Evolutionary conservation across 2,888 invertebrate species (phyloP), one percentile per base, ranked within the genome.

Genomic region (Athalia rosae): DNA sequence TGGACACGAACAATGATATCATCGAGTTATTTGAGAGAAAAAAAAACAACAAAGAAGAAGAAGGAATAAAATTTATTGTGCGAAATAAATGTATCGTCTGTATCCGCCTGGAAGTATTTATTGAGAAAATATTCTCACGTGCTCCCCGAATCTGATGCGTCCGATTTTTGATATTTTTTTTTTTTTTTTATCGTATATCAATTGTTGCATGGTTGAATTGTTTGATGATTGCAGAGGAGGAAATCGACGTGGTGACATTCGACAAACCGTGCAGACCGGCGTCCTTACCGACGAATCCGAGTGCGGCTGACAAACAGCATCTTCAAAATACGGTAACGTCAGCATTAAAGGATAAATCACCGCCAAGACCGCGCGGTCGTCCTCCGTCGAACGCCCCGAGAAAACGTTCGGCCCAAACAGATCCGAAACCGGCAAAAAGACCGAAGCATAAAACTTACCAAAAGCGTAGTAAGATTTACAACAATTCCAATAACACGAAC

Each of bases 211-310:
- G n/a, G n/a, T n/a, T n/a, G n/a, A n/a, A n/a, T n/a, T n/a, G n/a
- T 58, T 45, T 13, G 45, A 7, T 71, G 71, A 53, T 94, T 93
- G 80, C 93, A 94, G 95, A 95, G 89, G 96, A 96, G 91, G 95
- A 95, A 92, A 96, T 96, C 86, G 96, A 96, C 88, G 96, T 96
- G 76, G 96, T 95, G 76, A 94, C 95, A 0, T 91, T 94, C 81
- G 93, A 93, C 80, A 93, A 93, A 53, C 81, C 81, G 69, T 80
- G 69, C n/a, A 56, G 78, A 7, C 76, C 77, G 0, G 59, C 63
- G 13, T 73, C 61, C 4, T n/a, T 71, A 13, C 95, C 95, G 47
- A 94, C 93, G 79, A 93, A 94, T 88, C 95, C 95, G 11, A 94
- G 94, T 28, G 92, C 92, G 50, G 92, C 92, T 80, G 95, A 95